Base-by-base conservation (phyloP, 2,113 vertebrate genomes). In the Bubalus kerabau region DNA sequence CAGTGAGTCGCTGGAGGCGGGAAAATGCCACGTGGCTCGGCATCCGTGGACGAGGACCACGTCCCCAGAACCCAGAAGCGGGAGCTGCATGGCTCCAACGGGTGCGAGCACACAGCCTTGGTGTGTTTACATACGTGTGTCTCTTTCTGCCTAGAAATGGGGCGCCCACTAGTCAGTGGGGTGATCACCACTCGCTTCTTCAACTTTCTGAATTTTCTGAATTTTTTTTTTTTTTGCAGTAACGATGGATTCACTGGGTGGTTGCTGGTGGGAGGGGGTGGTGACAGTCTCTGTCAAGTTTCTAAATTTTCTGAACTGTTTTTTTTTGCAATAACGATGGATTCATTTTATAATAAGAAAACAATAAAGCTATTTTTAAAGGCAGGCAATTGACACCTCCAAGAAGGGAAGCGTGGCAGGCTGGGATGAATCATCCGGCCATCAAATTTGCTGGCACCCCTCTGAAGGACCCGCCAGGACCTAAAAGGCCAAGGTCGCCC, bases 81-180 rank as follows among this genome's bases (percentile, higher is more conserved):
- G 16, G 10, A 2, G 14, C 5, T 0, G 1, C 59, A 6, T 0
- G 0, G 28, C 3, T 0, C 2, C 3, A 0, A 2, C 3, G 0
- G 0, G 13, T 0, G n/a, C 0, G 2, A 0, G 17, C 1, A 0
- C n/a, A 0, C 50, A 15, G 6, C 28, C 11, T 1, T 0, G 3
- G 0, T 1, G 1, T 0, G 9, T 1, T 2, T 17, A 2, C 1
- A 13, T 0, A 0, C 0, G 3, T 7, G 0, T 3, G 0, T 11
- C 10, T 10, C 16, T 28, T 10, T 10, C 40, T 15, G 28, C 48
- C 8, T 5, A 7, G 60, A 81, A 21, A 3, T 9, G 0, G 2
- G 43, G 2, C 0, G 1, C 24, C 0, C 1, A 4, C 24, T 1
- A 3, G 7, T 3, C 67, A 50, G 21, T 0, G 1, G 1, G 28